Evolutionary conservation across 2,797 vertebrate species (phyloP).

Genomic region (Pampus argenteus): DNA sequence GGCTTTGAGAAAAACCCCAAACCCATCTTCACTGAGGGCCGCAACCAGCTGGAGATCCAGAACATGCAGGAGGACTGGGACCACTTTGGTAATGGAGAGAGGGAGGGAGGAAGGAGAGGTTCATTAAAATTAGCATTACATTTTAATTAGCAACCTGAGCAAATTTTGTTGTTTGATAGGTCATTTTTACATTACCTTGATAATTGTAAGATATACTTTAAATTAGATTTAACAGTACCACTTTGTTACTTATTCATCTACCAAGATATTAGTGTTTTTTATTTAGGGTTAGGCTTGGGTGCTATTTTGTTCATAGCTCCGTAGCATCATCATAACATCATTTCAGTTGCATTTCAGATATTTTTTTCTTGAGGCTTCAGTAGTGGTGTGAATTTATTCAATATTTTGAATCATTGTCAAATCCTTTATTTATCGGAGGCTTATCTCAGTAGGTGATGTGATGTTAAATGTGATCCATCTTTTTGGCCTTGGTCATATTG

Average conservation of each 20-base stretch:
- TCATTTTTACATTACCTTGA: too few relatives aligned
- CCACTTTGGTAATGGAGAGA: constrained; percentile 90
- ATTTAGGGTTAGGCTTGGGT: not conserved
- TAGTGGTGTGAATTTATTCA: not conserved
- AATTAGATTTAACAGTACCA: not conserved
- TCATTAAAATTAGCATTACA: not conserved
- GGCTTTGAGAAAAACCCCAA: constrained; percentile 99
- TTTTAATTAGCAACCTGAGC: not conserved
- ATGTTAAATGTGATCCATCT: constrained; percentile 11
- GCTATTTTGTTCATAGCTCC: too few relatives aligned
- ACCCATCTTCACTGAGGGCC: constrained; percentile 97
- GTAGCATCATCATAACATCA: not conserved
- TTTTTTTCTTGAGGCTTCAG: not conserved
- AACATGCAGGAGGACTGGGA: constrained; percentile 99
- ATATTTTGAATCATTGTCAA: too few relatives aligned
- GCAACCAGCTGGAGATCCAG: constrained; percentile 97
- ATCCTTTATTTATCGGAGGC: too few relatives aligned
- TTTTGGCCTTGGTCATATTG: constrained; percentile 40
- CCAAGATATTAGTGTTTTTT: not conserved
- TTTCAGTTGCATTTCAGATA: not conserved
- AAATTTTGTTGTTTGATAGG: not conserved
- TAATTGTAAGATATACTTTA: not conserved
- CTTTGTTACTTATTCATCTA: not conserved
- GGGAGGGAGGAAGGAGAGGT: not conserved
- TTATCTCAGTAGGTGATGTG: too few relatives aligned